A percentile compares a stretch with the other conserved stretches of the same genome.
These are phyloP conservation scores for Diachasmimorpha longicaudata DNA, from an alignment of 1,140 invertebrate species.

Conservation along the genomic window DNA sequence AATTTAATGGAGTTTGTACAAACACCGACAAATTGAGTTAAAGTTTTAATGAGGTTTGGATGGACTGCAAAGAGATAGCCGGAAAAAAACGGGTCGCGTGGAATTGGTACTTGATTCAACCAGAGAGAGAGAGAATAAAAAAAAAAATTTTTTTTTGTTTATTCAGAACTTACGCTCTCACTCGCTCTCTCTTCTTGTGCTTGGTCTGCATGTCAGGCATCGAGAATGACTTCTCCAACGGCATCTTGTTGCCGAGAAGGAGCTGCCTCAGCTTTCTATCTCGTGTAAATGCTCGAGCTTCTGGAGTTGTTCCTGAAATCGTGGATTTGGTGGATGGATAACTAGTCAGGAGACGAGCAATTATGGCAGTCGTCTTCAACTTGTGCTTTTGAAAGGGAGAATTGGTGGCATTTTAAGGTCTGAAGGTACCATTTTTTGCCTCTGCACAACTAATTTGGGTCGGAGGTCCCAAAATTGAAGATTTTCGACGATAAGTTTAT, in stretches of 20 bases:
- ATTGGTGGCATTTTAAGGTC: no score
- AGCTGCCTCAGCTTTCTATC: conserved; percentile 44
- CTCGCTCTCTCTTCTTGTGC: conserved; percentile 71
- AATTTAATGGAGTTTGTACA: conserved; percentile 13
- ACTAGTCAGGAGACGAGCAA: neutral
- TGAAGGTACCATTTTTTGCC: no score
- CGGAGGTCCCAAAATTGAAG: no score
- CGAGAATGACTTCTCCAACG: conserved; percentile 79
- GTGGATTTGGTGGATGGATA: conserved; percentile 8
- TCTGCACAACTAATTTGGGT: no score
- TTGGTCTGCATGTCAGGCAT: conserved; percentile 83
- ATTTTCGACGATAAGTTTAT: no score
- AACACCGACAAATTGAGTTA: conserved; percentile 17
- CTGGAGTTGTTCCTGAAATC: conserved; percentile 21
- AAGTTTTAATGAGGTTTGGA: conserved; percentile 27
- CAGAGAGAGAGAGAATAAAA: neutral
- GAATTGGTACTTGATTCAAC: conserved; percentile 11
- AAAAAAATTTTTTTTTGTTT: conserved; percentile 15
- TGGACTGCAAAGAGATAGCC: neutral
- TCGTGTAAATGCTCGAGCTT: conserved; percentile 26
- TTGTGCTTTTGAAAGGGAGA: no score
- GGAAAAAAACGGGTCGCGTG: neutral
- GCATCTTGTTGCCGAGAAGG: conserved; percentile 60
- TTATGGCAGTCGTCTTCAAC: no score
- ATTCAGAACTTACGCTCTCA: conserved; percentile 69